Conservation (phyloP, 2,888 invertebrate species). For the Mamestra brassicae region DNA sequence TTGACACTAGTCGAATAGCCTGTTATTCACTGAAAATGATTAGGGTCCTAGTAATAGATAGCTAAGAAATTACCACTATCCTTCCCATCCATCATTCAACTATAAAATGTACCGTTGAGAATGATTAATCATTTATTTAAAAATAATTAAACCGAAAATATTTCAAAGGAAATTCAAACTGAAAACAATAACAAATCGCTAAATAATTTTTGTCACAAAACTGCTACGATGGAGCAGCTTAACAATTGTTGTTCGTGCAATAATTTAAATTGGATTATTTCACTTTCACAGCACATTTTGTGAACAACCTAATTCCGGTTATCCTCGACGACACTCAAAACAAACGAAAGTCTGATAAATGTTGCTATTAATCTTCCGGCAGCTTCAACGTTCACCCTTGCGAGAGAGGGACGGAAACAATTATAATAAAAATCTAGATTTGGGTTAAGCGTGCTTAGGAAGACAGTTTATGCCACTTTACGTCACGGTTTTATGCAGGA, state of each 20-base stretch:
- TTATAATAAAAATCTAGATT: constrained; percentile 78
- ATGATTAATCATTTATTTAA: too few species aligned
- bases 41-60: neutral
- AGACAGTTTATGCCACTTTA: constrained; percentile 64
- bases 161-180: constrained; percentile 13
- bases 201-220: constrained; percentile 61
- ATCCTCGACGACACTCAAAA: constrained; percentile 86
- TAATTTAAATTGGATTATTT: constrained; percentile 85
- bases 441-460: constrained; percentile 72
- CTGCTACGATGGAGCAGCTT: constrained; percentile 58
- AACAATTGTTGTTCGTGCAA: constrained; percentile 70
- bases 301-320: constrained; percentile 85
- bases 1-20: too few species aligned
- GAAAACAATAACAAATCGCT: constrained; percentile 51
- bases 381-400: constrained; percentile 76
- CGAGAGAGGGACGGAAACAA: constrained; percentile 75
- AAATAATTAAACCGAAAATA: neutral
- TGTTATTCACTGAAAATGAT: too few species aligned
- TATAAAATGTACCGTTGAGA: neutral
- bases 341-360: constrained; percentile 89
- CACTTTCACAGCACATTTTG: constrained; percentile 80
- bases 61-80: neutral
- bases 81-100: neutral
- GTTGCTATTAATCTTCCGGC: constrained; percentile 83
- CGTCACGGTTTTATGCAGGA: constrained; percentile 56